Evolutionary conservation across 2,888 invertebrate genomes (phyloP), one percentile per base, ranked within the genome.

Genomic region (Drosophila koepferae): DNA sequence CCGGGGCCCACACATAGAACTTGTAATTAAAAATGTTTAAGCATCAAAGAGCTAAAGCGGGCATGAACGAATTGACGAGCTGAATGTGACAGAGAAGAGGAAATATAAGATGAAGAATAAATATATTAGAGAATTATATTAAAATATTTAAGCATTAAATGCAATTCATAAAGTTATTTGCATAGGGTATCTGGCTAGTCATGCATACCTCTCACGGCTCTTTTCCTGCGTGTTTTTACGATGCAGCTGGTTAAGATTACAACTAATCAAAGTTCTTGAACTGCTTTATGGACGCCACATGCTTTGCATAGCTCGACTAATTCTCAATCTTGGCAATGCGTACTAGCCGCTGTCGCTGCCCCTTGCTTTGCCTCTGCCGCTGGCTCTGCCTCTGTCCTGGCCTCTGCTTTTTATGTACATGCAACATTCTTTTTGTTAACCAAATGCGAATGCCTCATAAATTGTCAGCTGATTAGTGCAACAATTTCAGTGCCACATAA

Each of bases 381-480:
- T n/a, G n/a, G n/a, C n/a, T 18, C 14, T 23, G 36, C 5, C 3
- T 3, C 8, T 10, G 3, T 36, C 44, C 40, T 67, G 41, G 23
- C 18, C 14, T 53, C 16, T 38, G 53, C 64, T 38, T 38, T 65
- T 64, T 74, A 85, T 85, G 74, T 64, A 67, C 69, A 64, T 66
- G 51, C 67, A 69, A 66, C 49, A 66, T 68, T 60, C 59, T 44
- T 48, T 49, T 46, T 40, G 63, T 81, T 80, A 74, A 59, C 62
- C 69, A 80, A 86, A 84, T 71, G 74, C 80, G 69, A 79, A 84
- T 82, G 72, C 63, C 72, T 64, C 85, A 72, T 85, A 87, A 85
- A 87, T 85, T 82, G 65, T 87, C 81, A 77, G 77, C 82, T 85
- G 85, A 87, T 85, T 85, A 85, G 85, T 85, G 87, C 85, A 85